Evolutionary conservation across 1,140 invertebrate species (phyloP), one percentile per base, ranked within the genome.

Genomic region (Zelostemma sp.): DNA sequence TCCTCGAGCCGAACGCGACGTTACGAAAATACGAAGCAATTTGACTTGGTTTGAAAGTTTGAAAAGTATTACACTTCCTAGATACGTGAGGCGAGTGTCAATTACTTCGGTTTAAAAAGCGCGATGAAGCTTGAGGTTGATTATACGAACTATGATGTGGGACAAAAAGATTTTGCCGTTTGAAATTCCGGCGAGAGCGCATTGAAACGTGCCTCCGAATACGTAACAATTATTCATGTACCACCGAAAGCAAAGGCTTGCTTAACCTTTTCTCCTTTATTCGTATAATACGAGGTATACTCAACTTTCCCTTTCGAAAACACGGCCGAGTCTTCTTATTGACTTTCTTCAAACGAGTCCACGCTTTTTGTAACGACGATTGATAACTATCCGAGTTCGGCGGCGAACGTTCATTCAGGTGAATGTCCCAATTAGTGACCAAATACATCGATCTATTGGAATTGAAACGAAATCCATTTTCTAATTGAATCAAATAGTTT

Each of bases 271-370:
- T 40, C 35, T 54, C 43, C n/a, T n/a, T n/a, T n/a, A n/a, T n/a
- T n/a, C n/a, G n/a, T 8, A 33, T 53, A 56, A 60, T 46, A 46
- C 28, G 46, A 61, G 57, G 49, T 40, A 38, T 35, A 40, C n/a
- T n/a, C 17, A 45, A 69, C 55, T 60, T 69, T 63, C 67, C 67
- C 67, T 69, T 69, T 69, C 67, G 54, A 62, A 68, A 63, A 60
- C 56, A 56, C 19, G 49, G 43, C n/a, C 60, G 58, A 47, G 51
- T 67, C 54, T 53, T 63, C 60, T 59, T 43, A 51, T 62, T 35
- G 47, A 62, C 65, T 68, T 68, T 68, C 65, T 68, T 68, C 25
- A 16, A 46, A 14, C 49, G 55, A 59, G 50, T 66, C 56, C 56
- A 43, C 40, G 43, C 49, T 67, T 67, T 67, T 67, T 60, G 18